Base-by-base conservation (phyloP, 2,888 invertebrate genomes). In the Geophilus truncorum region DNA sequence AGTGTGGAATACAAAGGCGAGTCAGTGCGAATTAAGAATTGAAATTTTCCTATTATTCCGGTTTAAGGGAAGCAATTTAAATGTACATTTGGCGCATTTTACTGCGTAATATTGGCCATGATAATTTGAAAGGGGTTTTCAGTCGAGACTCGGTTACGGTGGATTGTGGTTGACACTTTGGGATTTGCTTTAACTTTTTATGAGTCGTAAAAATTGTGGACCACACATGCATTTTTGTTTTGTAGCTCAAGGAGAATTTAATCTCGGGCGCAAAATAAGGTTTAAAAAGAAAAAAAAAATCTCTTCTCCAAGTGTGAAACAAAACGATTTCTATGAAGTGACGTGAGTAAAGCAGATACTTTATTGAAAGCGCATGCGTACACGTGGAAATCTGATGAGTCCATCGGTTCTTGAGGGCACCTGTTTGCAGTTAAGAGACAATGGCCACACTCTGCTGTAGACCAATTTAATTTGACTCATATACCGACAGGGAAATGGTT, bases 151-250 rank as follows among this genome's bases (percentile, higher is more conserved):
- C 70, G 25, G 25, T 70, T 70, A 70, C 23, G 70, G 25, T 70
- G 70, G 70, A 70, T 70, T 70, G 70, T 70, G 70, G 70, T 70
- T 70, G 70, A 70, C 70, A 70, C 70, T 70, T 70, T 70, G 70
- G 70, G 70, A 70, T 70, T 70, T 70, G 70, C 70, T 70, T 28
- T 23, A 28, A 70, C 70, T 70, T 70, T 70, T 70, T 70, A 70
- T 70, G 70, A 70, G 70, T 70, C 70, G 70, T 70, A 70, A 70
- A 70, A 70, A 70, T 70, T 70, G 70, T 25, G 70, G 70, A 70
- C 70, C 70, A 70, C 70, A 70, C 70, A 70, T 70, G 70, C 70
- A 70, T 70, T 70, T 70, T 70, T 70, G 70, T 70, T 70, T 70
- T 70, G 70, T 70, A 70, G 70, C 70, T 28, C 70, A 28, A 70